Evolutionary conservation across 2,888 invertebrate genomes (phyloP).

Genomic region (Alloplasta piceator): DNA sequence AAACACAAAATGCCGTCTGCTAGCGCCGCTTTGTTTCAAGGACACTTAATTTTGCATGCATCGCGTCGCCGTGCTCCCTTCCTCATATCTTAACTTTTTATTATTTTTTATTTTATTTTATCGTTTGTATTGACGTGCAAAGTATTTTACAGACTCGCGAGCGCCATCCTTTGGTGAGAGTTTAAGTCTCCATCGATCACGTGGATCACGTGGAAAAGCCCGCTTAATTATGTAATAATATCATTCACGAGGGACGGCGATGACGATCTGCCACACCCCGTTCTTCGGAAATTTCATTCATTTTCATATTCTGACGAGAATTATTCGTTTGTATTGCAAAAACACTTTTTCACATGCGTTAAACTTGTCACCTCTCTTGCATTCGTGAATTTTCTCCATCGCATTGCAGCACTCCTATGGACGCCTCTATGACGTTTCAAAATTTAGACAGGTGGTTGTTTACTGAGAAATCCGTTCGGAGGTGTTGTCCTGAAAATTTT

Average conservation of each 20-base stretch:
- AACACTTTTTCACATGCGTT: too few species aligned
- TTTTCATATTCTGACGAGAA: too few species aligned
- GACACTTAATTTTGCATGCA: conserved; percentile 58
- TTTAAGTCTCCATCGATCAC: conserved; percentile 57
- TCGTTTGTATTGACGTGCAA: conserved; percentile 71
- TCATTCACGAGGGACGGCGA: conserved; percentile 60
- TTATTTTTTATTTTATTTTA: conserved; percentile 61
- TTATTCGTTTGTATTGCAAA: too few species aligned
- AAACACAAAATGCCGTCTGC: conserved; percentile 57
- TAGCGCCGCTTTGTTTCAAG: conserved; percentile 51
- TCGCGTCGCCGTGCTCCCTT: conserved; percentile 28
- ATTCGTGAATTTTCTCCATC: not conserved
- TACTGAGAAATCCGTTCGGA: conserved; percentile 15
- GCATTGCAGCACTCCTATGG: not conserved
- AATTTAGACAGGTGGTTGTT: conserved; percentile 65
- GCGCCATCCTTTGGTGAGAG: conserved; percentile 64
- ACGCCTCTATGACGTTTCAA: conserved; percentile 21
- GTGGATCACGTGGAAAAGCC: conserved; percentile 76
- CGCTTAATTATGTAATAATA: conserved; percentile 75
- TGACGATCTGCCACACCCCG: conserved; percentile 76
- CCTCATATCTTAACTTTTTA: conserved; percentile 36
- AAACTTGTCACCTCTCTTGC: too few species aligned
- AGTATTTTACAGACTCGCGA: conserved; percentile 56
- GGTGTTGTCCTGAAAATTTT: not conserved
- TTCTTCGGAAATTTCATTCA: conserved; percentile 37